phyloP scores from a whole-genome alignment of 2,888 invertebrate species.

The Falcaria lacertinaria region DNA sequence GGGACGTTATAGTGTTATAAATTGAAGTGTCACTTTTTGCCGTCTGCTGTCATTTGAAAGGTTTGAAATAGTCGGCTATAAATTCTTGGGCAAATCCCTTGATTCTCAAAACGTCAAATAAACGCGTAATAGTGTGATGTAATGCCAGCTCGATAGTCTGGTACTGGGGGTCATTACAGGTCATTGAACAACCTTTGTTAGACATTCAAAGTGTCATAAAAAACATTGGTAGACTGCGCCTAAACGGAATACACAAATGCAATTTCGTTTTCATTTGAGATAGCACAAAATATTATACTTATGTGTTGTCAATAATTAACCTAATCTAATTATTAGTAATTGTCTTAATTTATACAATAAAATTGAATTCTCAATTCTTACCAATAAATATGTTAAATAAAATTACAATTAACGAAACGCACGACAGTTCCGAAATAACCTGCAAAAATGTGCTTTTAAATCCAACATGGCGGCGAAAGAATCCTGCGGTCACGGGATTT shows the following conservation, averaged over 20 bases:
- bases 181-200: too few species aligned
- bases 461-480: constrained; percentile 45
- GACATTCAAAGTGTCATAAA: too few species aligned
- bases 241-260: too few species aligned
- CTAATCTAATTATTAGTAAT: too few species aligned
- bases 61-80: not conserved
- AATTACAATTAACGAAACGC: not conserved
- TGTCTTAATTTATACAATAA: too few species aligned
- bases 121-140: not conserved
- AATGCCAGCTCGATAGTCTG: too few species aligned
- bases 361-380: too few species aligned
- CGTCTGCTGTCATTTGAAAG: not conserved
- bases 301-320: too few species aligned
- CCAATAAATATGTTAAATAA: not conserved
- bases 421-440: constrained; percentile 5
- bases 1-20: not conserved
- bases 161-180: too few species aligned
- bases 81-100: not conserved
- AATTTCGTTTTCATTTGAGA: too few species aligned
- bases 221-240: too few species aligned
- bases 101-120: not conserved
- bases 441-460: constrained; percentile 46
- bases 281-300: too few species aligned
- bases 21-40: not conserved
- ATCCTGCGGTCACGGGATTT: constrained; percentile 47